phyloP scores from a whole-genome alignment of 53 echinoderm and acorn worm genomes.

The Apostichopus leukothele region DNA sequence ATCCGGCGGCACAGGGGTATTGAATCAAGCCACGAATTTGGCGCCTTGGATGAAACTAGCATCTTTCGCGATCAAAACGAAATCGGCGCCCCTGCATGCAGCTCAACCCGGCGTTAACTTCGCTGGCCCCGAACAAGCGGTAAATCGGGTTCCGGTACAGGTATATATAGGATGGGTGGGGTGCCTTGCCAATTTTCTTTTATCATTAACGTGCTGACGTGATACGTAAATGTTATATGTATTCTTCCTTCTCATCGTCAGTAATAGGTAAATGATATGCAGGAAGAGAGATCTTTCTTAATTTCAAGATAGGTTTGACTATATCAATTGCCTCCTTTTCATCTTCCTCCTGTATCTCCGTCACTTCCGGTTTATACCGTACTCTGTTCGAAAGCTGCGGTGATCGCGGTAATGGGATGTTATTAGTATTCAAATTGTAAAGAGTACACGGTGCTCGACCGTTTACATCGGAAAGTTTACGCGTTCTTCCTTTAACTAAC shows the following conservation, averaged over 20 bases:
- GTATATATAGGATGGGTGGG: too few relatives aligned
- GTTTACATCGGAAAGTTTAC: constrained; percentile 33
- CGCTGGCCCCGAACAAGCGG: too few relatives aligned
- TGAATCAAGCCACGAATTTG: too few relatives aligned
- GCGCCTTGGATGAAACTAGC: too few relatives aligned
- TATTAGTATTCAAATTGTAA: constrained; percentile 48
- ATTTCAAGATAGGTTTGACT: constrained; percentile 46
- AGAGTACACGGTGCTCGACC: background rate
- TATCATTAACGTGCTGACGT: too few relatives aligned
- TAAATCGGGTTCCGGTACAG: too few relatives aligned
- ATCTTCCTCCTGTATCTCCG: constrained; percentile 35
- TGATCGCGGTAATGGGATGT: constrained; percentile 1
- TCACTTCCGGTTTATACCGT: constrained; percentile 71
- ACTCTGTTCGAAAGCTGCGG: constrained; percentile 59
- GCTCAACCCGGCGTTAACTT: too few relatives aligned
- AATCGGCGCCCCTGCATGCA: too few relatives aligned
- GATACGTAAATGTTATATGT: background rate
- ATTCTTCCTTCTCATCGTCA: constrained; percentile 43
- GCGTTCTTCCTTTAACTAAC: constrained; percentile 3
- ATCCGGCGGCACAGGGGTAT: too few relatives aligned
- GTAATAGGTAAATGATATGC: constrained; percentile 79
- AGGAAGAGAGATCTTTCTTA: constrained; percentile 85
- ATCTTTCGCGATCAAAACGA: too few relatives aligned
- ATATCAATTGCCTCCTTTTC: background rate
- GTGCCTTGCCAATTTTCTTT: too few relatives aligned